Percentiles rank a stretch among this genome's conserved stretches.
Evolutionary conservation across 2,113 vertebrate genomes (phyloP).

Genomic region (Epinephelus cyanopodus): DNA sequence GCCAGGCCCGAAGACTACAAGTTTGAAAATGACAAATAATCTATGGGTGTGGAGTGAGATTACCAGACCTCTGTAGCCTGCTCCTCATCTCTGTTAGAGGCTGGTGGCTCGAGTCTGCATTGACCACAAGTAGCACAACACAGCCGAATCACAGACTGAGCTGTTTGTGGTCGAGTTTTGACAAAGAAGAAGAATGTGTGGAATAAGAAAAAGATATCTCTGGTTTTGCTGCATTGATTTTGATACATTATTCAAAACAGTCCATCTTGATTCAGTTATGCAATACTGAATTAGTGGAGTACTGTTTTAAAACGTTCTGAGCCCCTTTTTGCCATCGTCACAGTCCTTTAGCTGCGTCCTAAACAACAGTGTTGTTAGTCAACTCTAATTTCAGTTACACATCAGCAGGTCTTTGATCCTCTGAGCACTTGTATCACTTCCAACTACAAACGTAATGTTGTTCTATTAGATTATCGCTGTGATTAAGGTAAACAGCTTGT

Average conservation of each 20-base stretch:
- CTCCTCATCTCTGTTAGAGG: too few species aligned
- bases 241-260: neutral
- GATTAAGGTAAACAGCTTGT: slow-evolving; percentile 75
- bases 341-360: neutral
- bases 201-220: too few species aligned
- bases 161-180: neutral
- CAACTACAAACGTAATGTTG: slow-evolving; percentile 66
- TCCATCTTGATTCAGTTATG: neutral
- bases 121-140: too few species aligned
- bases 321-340: neutral
- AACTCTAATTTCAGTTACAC: slow-evolving; percentile 45
- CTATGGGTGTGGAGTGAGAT: too few species aligned
- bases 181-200: too few species aligned
- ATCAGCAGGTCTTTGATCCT: slow-evolving; percentile 60
- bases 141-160: too few species aligned
- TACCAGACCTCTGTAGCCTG: too few species aligned
- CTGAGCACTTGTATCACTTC: slow-evolving; percentile 42
- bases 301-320: neutral
- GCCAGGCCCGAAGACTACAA: too few species aligned
- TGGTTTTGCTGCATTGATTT: neutral
- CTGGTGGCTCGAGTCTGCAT: too few species aligned
- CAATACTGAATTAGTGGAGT: neutral
- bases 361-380: slow-evolving; percentile 36
- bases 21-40: too few species aligned
- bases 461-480: slow-evolving; percentile 72